phyloP scores from a whole-genome alignment of 2,113 vertebrate species.

The Lepus timidus region DNA sequence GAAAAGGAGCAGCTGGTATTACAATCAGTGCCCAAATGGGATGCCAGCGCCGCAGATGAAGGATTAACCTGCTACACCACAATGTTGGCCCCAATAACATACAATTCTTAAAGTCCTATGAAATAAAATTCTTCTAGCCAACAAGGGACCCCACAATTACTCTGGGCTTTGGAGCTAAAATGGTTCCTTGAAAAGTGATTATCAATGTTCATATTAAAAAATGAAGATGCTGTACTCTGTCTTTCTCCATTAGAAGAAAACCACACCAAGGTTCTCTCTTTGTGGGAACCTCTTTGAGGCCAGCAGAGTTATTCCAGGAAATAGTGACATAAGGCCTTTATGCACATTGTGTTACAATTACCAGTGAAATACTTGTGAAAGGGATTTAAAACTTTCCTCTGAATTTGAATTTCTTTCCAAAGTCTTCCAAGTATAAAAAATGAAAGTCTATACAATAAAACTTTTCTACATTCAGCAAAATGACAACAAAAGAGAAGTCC shows the following conservation, averaged over 20 bases:
- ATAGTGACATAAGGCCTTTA: not conserved
- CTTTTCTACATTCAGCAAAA: constrained; percentile 16
- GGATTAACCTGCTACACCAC: no score
- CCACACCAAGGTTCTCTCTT: not conserved
- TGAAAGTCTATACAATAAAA: not conserved
- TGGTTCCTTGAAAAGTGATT: not conserved
- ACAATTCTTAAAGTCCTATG: not conserved
- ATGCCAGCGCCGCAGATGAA: no score
- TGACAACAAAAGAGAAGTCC: not conserved
- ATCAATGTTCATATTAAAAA: not conserved
- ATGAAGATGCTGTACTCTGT: not conserved
- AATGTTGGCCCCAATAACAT: no score
- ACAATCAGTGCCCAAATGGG: no score
- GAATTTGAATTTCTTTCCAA: constrained; percentile 33
- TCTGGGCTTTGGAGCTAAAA: not conserved
- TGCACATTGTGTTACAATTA: not conserved
- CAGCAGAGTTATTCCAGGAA: not conserved
- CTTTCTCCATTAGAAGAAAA: constrained; percentile 8
- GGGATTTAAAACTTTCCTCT: constrained; percentile 22
- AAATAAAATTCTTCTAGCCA: not conserved
- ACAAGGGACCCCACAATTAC: not conserved
- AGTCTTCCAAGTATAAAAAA: not conserved
- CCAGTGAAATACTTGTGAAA: not conserved
- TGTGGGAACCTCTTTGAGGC: not conserved
- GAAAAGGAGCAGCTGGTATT: no score